Base-by-base conservation (phyloP, 2,888 invertebrate species). In the Phyllotreta striolata region DNA sequence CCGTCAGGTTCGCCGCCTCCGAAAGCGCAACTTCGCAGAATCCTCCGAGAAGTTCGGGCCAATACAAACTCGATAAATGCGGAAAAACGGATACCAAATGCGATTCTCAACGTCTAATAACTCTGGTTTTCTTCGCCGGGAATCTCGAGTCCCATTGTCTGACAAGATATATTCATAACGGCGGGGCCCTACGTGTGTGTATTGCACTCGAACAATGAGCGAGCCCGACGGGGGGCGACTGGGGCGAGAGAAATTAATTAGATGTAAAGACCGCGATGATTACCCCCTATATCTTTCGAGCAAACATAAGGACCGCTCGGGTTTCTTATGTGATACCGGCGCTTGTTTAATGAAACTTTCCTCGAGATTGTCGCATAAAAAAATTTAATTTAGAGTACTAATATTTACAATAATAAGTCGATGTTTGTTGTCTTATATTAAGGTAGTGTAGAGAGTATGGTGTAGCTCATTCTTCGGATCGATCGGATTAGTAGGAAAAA, bases 201-300 rank as follows among this genome's bases (percentile, higher is more conserved):
- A 67, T 63, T 62, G 64, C 62, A 52, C 59, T 66, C 58, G 49
- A 64, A 68, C 68, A 66, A 68, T 68, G 66, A 59, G 52, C 40
- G 61, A 56, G 55, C 57, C 40, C 56, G 49, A 62, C 67, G 55
- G 63, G 64, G 51, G 66, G 64, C 46, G 55, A 55, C 62, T 49
- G 57, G 65, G 65, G 67, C 65, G 66, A 58, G 54, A 65, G 59
- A 54, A 67, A 69, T 69, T 69, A 69, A 69, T 69, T 69, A 66
- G 63, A 63, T 63, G 67, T 66, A 64, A 69, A 67, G 58, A 63
- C 58, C 34, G 24, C 41, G 58, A 54, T 54, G 58, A 63, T 54
- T 52, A 58, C 58, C 40, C 34, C 35, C 46, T 14, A 43, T 43
- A 51, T 51, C 59, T 59, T 51, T 39, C 9, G 47, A 39, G 41